Conservation (phyloP, 2,113 vertebrate genomes). For the Ramphastos sulfuratus region DNA sequence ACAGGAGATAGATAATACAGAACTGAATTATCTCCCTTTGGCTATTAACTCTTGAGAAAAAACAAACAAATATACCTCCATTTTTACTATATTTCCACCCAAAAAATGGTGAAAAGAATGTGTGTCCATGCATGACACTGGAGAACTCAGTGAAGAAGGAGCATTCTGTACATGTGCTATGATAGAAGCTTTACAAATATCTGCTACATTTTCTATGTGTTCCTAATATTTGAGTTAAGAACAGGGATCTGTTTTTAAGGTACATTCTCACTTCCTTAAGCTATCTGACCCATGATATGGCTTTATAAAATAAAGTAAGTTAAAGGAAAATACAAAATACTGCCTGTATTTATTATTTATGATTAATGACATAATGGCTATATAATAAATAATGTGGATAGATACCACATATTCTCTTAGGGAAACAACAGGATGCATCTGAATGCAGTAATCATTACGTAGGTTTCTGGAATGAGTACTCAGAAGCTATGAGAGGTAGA, state of each 20-base stretch:
- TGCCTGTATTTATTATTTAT: not conserved
- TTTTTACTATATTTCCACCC: not conserved
- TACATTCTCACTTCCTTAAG: not conserved
- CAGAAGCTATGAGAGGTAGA: not conserved
- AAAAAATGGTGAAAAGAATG: not conserved
- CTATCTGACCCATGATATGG: accelerated
- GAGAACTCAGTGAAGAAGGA: not conserved
- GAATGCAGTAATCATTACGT: not conserved
- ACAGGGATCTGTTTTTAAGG: not conserved
- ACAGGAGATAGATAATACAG: not conserved
- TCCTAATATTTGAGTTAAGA: not conserved
- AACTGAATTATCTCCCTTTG: not conserved
- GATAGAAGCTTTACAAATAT: not conserved
- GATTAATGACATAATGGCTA: not conserved
- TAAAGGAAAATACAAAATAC: not conserved
- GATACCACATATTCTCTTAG: not conserved
- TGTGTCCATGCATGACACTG: not conserved
- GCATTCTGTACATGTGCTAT: not conserved
- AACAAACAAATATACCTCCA: not conserved
- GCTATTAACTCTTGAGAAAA: not conserved
- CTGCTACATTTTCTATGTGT: not conserved
- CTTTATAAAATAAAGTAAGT: not conserved
- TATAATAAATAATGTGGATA: not conserved
- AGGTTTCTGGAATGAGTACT: not conserved
- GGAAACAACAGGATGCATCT: not conserved